Evolutionary conservation across 1,140 invertebrate species (phyloP).

Genomic region (Drosophila seguyi): DNA sequence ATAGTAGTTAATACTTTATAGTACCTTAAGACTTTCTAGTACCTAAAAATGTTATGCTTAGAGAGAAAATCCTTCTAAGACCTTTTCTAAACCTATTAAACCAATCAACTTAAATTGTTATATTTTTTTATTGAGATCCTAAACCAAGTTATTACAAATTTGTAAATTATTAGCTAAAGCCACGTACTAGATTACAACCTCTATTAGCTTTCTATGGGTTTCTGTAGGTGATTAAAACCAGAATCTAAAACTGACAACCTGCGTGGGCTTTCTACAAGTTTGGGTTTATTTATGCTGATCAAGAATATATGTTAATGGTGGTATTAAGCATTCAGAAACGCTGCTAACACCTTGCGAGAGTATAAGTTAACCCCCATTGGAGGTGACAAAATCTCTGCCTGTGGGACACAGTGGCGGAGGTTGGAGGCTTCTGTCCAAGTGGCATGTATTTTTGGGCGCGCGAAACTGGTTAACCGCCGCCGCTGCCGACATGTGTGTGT

Average conservation of each 20-base stretch:
- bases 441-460: slow-evolving; percentile 2
- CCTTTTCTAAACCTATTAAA: neutral
- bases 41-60: neutral
- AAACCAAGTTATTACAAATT: too few species aligned
- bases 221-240: neutral
- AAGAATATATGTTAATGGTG: neutral
- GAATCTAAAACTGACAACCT: neutral
- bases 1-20: neutral
- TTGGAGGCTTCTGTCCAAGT: neutral
- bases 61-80: neutral
- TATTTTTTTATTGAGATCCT: too few species aligned
- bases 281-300: neutral
- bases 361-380: neutral
- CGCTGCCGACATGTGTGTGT: neutral
- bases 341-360: neutral
- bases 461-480: slow-evolving; percentile 14
- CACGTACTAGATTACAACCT: neutral
- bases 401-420: slow-evolving; percentile 1
- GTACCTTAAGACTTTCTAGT: too few species aligned
- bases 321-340: neutral
- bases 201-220: neutral
- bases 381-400: neutral
- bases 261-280: neutral
- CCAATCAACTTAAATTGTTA: too few species aligned
- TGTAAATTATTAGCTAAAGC: neutral